Percentiles rank a stretch among this genome's conserved stretches.
Conservation (phyloP, 2,888 invertebrate genomes). For the Nephrotoma guestfalica region DNA sequence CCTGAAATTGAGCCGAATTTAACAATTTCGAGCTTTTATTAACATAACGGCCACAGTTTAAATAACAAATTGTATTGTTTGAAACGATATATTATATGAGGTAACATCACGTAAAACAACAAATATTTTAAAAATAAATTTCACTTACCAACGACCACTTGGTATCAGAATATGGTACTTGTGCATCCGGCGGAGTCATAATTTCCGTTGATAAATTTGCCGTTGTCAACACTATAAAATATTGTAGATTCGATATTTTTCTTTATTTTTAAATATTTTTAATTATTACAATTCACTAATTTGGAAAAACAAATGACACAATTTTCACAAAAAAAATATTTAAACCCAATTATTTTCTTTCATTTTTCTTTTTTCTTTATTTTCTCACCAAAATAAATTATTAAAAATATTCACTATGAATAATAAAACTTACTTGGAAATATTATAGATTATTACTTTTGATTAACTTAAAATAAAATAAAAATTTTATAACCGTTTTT, state of each 20-base stretch:
- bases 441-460: not conserved
- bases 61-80: no score
- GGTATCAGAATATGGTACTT: constrained; percentile 12
- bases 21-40: no score
- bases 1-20: no score
- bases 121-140: not conserved
- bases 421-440: not conserved
- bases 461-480: not conserved
- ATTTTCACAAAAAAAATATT: not conserved
- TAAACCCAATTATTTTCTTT: not conserved
- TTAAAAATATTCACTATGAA: not conserved
- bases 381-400: not conserved
- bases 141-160: constrained; percentile 13
- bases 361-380: not conserved
- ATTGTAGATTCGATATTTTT: constrained; percentile 8
- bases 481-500: not conserved
- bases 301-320: not conserved
- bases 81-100: no score
- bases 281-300: not conserved
- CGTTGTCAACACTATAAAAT: constrained; percentile 9
- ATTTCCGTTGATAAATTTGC: constrained; percentile 6
- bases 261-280: not conserved
- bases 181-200: constrained; percentile 13
- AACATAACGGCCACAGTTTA: no score
- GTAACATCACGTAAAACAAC: no score